A percentile compares a stretch with the other conserved stretches of the same genome.
These are phyloP conservation scores for Pleuronectes platessa DNA, from an alignment of 2,113 vertebrate species.

Conservation along the genomic window DNA sequence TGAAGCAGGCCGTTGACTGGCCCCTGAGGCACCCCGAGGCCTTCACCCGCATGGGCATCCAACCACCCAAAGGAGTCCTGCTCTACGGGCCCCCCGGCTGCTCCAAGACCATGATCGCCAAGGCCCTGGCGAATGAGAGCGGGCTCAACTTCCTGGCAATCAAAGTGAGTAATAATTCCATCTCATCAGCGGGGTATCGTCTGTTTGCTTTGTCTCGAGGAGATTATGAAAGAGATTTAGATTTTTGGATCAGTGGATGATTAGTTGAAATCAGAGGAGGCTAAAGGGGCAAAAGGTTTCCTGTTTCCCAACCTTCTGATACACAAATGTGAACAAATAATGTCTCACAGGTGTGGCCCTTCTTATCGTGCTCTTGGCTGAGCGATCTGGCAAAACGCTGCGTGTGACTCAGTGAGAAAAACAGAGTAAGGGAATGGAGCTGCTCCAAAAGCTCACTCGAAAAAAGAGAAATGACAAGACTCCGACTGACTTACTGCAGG, in stretches of 20 bases:
- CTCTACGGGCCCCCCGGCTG: conserved; percentile 98
- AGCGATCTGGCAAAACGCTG: conserved; percentile 23
- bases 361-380: conserved; percentile 25
- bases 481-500: background rate
- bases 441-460: conserved; percentile 1
- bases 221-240: background rate
- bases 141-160: conserved; percentile 95
- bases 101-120: conserved; percentile 98
- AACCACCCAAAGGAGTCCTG: conserved; percentile 93
- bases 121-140: conserved; percentile 95
- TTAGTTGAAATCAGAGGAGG: conserved; percentile 25
- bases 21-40: conserved; percentile 92
- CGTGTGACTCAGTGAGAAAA: conserved; percentile 20
- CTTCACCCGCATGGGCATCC: conserved; percentile 92
- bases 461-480: background rate
- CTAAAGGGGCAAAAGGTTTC: background rate
- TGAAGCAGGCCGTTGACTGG: conserved; percentile 97
- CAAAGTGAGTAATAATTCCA: conserved; percentile 84
- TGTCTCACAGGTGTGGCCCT: conserved; percentile 27
- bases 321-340: conserved; percentile 38
- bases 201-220: background rate
- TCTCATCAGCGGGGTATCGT: background rate
- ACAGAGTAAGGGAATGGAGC: background rate
- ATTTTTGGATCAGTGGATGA: conserved; percentile 1
- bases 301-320: background rate